Base-by-base conservation (phyloP, 2,797 vertebrate species). In the Coranthus polyacanthus region DNA sequence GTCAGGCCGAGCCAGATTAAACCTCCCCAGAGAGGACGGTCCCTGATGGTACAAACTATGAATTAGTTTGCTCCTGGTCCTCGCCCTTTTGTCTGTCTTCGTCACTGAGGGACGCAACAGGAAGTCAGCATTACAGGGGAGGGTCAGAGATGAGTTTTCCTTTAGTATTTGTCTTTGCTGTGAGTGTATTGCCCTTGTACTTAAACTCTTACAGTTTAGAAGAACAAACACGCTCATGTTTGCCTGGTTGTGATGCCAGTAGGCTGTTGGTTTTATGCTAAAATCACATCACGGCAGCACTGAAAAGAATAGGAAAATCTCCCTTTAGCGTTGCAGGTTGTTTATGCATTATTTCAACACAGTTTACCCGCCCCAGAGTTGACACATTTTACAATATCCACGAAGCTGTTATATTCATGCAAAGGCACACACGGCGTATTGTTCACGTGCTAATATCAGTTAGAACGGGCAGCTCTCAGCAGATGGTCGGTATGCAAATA, bases 401-500 rank as follows among this genome's bases (percentile, higher is more conserved):
- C 36, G 43, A 61, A 54, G 63, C 68, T 79, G 63, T 62, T 82
- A 34, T 38, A 47, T 13, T 34, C 34, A 47, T 80, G 72, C 68
- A 75, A 74, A 84, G 64, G 2, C 39, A 70, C 29, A 68, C 20
- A 3, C 24, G 32, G 32, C 21, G 46, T 21, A 45, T 17, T 58
- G 52, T 72, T 24, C 51, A 42, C 36, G n/a, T 42, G 67, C 43
- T 47, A 68, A 70, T 68, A 52, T 54, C 63, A 57, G 75, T 79
- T 67, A 13, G 75, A 68, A 59, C 63, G 45, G 10, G 3, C 39
- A 44, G 68, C 65, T 76, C 73, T 59, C 62, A 58, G 13, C 75
- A 49, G 47, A 78, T 78, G 81, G 65, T 52, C n/a, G 1, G 11
- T 67, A 86, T 86, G 84, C 85, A 87, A 90, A 87, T 84, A 59